Base-by-base conservation (phyloP, 2,113 vertebrate species). In the Equus quagga region DNA sequence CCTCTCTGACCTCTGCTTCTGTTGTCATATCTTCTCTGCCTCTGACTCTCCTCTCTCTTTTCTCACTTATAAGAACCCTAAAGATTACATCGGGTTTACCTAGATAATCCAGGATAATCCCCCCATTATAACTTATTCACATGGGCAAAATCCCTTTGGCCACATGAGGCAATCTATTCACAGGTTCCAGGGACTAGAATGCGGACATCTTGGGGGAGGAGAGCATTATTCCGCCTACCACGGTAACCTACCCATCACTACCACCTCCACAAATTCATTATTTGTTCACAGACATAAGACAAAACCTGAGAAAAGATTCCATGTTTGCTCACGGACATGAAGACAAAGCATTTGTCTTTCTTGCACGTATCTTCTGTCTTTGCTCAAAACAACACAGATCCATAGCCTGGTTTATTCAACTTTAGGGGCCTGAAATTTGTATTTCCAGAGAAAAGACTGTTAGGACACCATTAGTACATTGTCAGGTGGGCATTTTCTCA, bases 401-500 rank as follows among this genome's bases (percentile, higher is more conserved):
- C 33, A 19, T 31, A 86, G 56, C 28, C 28, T 81, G 76, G 5
- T 15, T 89, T 46, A 28, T 9, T 78, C 2, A 46, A 24, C 17
- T 78, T 23, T 13, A n/a, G 15, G n/a, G 24, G 26, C 24, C 11
- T 73, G 36, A 72, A n/a, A 31, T 70, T 60, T 44, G 72, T 67
- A 49, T 85, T 96, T 94, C 58, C n/a, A 84, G 56, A 65, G 65
- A n/a, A 75, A 80, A 64, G 19, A 36, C 0, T 17, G 15, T 41
- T 33, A 67, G 28, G 36, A 14, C 13, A 33, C 17, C 46, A 36
- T 0, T 72, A 58, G 3, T 8, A 36, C 7, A 0, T 44, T 58
- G 33, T 13, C 5, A 1, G 0, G 10, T 23, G 51, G 46, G 31
- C 8, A 3, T n/a, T 51, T 33, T 93, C 99, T 98, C 87, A 99